Evolutionary conservation across 2,113 vertebrate genomes (phyloP).

Genomic region (Platichthys flesus): DNA sequence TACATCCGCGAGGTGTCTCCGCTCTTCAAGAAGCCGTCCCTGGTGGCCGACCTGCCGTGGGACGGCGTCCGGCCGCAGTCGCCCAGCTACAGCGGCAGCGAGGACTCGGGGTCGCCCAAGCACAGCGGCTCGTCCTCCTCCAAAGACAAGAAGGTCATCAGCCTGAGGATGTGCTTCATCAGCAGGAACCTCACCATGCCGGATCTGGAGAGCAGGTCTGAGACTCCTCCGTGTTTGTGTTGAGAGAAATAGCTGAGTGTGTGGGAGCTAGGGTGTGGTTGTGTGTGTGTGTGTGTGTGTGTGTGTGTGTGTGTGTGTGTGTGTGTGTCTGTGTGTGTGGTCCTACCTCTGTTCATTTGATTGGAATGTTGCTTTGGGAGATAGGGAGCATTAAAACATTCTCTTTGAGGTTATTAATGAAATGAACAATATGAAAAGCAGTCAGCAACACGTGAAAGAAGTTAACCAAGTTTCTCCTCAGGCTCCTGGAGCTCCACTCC

Average conservation of each 20-base stretch:
- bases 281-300: conserved; percentile 39
- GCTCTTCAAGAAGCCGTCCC: conserved; percentile 93
- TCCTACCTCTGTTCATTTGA: not conserved
- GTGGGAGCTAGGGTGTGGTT: conserved; percentile 19
- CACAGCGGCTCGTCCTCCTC: conserved; percentile 75
- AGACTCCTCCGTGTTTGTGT: not conserved
- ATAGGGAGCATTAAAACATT: not conserved
- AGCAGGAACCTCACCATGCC: conserved; percentile 97
- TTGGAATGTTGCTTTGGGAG: conserved; percentile 3
- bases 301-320: conserved; percentile 40
- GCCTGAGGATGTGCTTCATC: conserved; percentile 96
- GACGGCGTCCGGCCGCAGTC: conserved; percentile 86
- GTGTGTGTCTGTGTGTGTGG: conserved; percentile 25
- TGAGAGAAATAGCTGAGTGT: not conserved
- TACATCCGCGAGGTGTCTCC: conserved; percentile 96
- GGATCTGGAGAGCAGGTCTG: conserved; percentile 94
- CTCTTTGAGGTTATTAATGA: not conserved
- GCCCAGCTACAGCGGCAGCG: conserved; percentile 89
- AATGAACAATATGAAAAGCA: not conserved
- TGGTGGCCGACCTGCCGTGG: conserved; percentile 94
- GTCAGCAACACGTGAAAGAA: too few species aligned
- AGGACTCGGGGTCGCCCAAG: conserved; percentile 91
- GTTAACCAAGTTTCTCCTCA: too few species aligned
- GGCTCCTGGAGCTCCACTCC: conserved; percentile 95
- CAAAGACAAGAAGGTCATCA: conserved; percentile 92